These are phyloP conservation scores for Anastatus disparis DNA, from an alignment of 1,140 invertebrate species.

Conservation along the genomic window DNA sequence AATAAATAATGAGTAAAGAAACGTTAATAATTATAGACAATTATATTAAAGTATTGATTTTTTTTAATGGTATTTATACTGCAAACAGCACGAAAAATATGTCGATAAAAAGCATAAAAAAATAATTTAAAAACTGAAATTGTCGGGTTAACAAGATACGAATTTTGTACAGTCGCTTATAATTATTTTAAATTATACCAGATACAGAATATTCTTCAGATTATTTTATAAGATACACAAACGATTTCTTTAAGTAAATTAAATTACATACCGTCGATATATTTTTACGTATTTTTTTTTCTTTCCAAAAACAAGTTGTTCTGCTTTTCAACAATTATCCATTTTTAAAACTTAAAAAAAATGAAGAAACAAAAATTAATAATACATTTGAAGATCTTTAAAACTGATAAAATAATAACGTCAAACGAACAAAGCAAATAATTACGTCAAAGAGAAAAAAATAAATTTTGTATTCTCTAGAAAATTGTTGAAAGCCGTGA, in stretches of 20 bases:
- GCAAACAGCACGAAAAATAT: background rate
- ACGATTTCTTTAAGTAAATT: no score
- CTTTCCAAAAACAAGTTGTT: no score
- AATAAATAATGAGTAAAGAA: background rate
- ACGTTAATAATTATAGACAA: constrained; percentile 7
- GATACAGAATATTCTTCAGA: constrained; percentile 4
- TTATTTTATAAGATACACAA: constrained; percentile 21
- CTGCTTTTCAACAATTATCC: no score
- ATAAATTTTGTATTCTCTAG: constrained; percentile 12
- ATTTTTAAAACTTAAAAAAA: no score
- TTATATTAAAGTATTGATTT: background rate
- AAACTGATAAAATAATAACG: background rate
- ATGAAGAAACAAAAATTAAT: background rate
- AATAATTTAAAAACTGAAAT: background rate
- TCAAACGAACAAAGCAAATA: constrained; percentile 22
- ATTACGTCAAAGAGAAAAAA: constrained; percentile 4
- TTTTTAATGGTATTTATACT: constrained; percentile 4
- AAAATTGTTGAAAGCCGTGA: constrained; percentile 20
- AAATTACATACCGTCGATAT: no score
- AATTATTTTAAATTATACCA: constrained; percentile 18
- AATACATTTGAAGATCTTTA: constrained; percentile 1
- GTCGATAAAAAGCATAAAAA: background rate
- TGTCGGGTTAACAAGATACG: background rate
- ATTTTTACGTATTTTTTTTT: no score
- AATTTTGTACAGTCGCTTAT: constrained; percentile 12